Percentiles rank a stretch among this genome's conserved stretches.
Evolutionary conservation across 1,140 invertebrate species (phyloP).

Genomic region (Oncopeltus fasciatus): DNA sequence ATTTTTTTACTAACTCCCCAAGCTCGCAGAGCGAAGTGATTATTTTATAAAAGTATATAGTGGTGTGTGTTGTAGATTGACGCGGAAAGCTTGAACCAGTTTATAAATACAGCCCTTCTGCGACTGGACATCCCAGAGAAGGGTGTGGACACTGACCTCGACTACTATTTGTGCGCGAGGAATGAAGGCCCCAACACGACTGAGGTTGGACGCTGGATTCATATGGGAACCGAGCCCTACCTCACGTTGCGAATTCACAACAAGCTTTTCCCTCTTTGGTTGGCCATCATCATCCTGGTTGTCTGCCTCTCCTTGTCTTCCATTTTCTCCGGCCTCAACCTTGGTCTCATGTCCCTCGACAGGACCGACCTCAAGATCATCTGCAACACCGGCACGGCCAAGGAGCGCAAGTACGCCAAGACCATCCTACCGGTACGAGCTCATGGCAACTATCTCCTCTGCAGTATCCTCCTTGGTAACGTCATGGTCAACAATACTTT

Average conservation of each 20-base stretch:
- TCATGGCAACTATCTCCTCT: conserved; percentile 91
- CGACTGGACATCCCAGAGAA: conserved; percentile 31
- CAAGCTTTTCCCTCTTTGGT: conserved; percentile 56
- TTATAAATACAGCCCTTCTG: conserved; percentile 23
- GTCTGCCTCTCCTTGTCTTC: conserved; percentile 74
- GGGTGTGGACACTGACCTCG: conserved; percentile 29
- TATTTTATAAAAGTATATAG: conserved; percentile 18
- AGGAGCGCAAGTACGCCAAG: conserved; percentile 49
- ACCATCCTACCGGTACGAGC: conserved; percentile 79
- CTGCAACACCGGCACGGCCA: conserved; percentile 62
- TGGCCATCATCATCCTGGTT: conserved; percentile 56
- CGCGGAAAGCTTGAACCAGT: background rate
- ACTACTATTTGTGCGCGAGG: conserved; percentile 48
- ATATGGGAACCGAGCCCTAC: conserved; percentile 30
- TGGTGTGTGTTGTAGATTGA: conserved; percentile 11
- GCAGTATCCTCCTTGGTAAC: conserved; percentile 87
- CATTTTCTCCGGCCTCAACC: conserved; percentile 86
- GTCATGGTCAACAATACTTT: conserved; percentile 95
- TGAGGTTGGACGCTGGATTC: conserved; percentile 22
- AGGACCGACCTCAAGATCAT: conserved; percentile 88
- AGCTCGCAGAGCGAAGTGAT: background rate
- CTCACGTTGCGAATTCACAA: conserved; percentile 46
- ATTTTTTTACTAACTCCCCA: too few species aligned
- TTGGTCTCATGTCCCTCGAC: conserved; percentile 93
- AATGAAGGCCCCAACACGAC: conserved; percentile 21